Evolutionary conservation across 2,113 vertebrate genomes (phyloP).

Genomic region (Channa maculata): DNA sequence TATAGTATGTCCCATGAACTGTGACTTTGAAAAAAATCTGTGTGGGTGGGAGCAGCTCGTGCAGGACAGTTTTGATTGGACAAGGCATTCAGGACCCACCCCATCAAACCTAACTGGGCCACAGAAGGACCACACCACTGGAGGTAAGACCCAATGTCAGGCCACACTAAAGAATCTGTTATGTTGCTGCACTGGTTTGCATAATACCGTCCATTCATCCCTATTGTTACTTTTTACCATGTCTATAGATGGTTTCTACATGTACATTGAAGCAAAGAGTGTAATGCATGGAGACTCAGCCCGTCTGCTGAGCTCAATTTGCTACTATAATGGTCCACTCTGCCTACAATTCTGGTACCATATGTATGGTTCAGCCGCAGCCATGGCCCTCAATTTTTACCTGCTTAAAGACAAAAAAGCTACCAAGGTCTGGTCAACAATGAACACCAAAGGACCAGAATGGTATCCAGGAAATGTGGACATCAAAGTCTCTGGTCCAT

Average conservation of each 20-base stretch:
- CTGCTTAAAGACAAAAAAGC: constrained; percentile 54
- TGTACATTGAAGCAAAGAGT: constrained; percentile 81
- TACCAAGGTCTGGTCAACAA: constrained; percentile 60
- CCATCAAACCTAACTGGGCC: constrained; percentile 82
- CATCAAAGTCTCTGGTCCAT: constrained; percentile 62
- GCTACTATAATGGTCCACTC: constrained; percentile 70
- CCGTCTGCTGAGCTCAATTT: constrained; percentile 77
- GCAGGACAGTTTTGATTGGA: constrained; percentile 86
- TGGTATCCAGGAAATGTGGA: constrained; percentile 75
- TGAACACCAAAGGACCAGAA: constrained; percentile 75
- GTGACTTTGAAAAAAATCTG: constrained; percentile 80
- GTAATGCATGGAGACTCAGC: constrained; percentile 72
- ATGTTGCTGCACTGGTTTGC: background rate
- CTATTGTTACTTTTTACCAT: background rate
- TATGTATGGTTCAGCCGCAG: constrained; percentile 81
- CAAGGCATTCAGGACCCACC: constrained; percentile 82
- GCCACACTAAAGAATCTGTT: background rate
- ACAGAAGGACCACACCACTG: constrained; percentile 84
- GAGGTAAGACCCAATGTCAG: constrained; percentile 74
- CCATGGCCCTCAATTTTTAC: constrained; percentile 82
- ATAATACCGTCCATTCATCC: background rate
- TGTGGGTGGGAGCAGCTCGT: constrained; percentile 83
- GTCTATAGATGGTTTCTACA: constrained; percentile 84
- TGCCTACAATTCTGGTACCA: constrained; percentile 90
- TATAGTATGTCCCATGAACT: constrained; percentile 75